Base-by-base conservation (phyloP, 1,140 invertebrate genomes). In the Drosophila saltans region DNA sequence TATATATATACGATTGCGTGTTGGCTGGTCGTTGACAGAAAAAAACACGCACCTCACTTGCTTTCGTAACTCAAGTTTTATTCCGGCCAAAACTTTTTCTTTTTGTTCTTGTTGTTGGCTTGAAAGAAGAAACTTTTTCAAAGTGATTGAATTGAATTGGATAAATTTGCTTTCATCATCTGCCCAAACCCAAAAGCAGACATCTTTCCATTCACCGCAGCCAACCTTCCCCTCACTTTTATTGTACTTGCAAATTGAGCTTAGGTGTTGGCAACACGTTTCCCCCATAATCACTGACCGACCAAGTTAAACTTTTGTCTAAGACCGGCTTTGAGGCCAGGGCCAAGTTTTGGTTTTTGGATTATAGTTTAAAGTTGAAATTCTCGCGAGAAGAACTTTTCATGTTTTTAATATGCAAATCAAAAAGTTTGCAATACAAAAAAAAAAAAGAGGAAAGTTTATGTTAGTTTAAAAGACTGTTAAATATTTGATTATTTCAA, bases 111-210 rank as follows among this genome's bases (percentile, higher is more conserved):
- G 52, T 66, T 58, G 60, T 65, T 78, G 66, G 52, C 64, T 16
- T 16, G 16, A 16, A 55, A 67, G 26, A 61, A 61, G 26, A 43
- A 69, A 41, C 59, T 45, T 77, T 77, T 71, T 61, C 68, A 48
- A 64, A 77, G 79, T 82, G 72, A 88, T 88, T 83, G 83, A 86
- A 88, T 88, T 83, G 72, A 83, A 74, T 76, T 45, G 74, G 57
- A 60, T 72, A 66, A 69, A 69, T 66, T 80, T 55, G 45, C 64
- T 52, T 52, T 52, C 45, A 52, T 52, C 45, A 52, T 52, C 45
- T 48, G 45, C 45, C 45, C 45, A 8, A 6, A 16, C 45, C 45
- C 45, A 52, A 21, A 10, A 36, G 3, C 33, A 3, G 33, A 1
- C 45, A 43, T 3, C 3, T 3, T 11, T 9, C 40, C 2, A 36